These are phyloP conservation scores for Aphis gossypii DNA, from an alignment of 1,140 invertebrate genomes.

Conservation along the genomic window DNA sequence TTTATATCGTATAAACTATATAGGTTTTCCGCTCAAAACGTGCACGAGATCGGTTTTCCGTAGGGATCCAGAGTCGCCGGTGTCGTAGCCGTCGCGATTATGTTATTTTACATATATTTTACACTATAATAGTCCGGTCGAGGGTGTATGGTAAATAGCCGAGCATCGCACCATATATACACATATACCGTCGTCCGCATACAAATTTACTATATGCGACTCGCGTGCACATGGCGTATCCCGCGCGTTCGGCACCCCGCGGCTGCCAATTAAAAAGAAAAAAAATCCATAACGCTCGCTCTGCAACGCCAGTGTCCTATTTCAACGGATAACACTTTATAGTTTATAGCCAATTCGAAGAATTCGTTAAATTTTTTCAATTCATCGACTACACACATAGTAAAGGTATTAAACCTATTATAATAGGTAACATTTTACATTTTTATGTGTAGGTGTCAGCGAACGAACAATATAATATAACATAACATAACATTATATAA, in stretches of 20 bases:
- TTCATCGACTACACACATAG: no score
- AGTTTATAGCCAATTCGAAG: neutral
- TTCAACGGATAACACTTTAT: neutral
- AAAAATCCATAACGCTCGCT: neutral
- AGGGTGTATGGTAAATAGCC: neutral
- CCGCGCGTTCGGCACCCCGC: neutral
- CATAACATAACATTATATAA: no score
- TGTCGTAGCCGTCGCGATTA: neutral
- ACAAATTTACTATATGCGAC: neutral
- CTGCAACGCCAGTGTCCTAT: neutral
- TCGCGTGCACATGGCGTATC: neutral
- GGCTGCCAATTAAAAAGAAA: neutral
- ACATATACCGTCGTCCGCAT: neutral
- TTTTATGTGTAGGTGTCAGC: no score
- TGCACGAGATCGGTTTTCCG: neutral
- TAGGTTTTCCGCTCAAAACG: neutral
- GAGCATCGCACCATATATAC: no score
- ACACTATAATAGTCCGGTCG: neutral
- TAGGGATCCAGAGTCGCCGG: no score
- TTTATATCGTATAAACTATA: no score
- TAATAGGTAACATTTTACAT: no score
- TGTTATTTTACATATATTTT: neutral
- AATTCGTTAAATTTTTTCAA: neutral
- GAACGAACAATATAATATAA: no score
- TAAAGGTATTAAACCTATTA: no score